Evolutionary conservation across 1,140 invertebrate species (phyloP), one percentile per base, ranked within the genome.

Genomic region (Drosophila lini): DNA sequence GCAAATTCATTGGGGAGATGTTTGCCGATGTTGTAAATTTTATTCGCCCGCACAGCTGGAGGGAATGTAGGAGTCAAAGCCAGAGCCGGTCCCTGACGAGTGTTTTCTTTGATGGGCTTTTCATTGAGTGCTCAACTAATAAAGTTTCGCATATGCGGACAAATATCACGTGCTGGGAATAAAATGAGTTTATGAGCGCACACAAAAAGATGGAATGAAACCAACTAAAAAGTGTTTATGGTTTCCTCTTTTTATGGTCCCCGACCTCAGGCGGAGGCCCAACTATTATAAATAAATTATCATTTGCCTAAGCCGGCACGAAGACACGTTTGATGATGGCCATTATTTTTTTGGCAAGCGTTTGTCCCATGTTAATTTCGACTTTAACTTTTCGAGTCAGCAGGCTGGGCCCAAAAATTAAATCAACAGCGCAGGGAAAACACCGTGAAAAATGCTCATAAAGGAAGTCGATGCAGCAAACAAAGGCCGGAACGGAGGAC

Each of bases 211-310:
- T 61, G 64, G 45, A 68, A 50, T 44, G 70, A n/a, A 31, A 11
- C 32, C 52, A 71, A 71, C 68, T 71, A 61, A 76, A 74, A 74
- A 83, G 82, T 88, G 82, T 76, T 82, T 76, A 73, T 71, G 40
- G 48, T 41, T 36, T 25, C 56, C 62, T 75, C 61, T 53, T 63
- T 85, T 81, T 65, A 85, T 65, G 45, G 60, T 64, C 22, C 40
- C 42, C n/a, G 55, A 47, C 41, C 50, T 53, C 7, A 10, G 52
- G 34, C 31, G n/a, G 7, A 32, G 38, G 36, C 74, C 40, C 16
- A 44, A 71, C 50, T 71, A 76, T 79, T 79, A 82, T 82, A 81
- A 82, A 82, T 79, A 86, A 86, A 86, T 81, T 79, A 79, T 82
- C 42, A 79, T 81, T 82, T 70, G 47, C 53, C 73, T 70, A 74